Percentiles rank a stretch among this genome's conserved stretches.
Conservation (phyloP, 2,113 vertebrate genomes). For the Amia ocellicauda region DNA sequence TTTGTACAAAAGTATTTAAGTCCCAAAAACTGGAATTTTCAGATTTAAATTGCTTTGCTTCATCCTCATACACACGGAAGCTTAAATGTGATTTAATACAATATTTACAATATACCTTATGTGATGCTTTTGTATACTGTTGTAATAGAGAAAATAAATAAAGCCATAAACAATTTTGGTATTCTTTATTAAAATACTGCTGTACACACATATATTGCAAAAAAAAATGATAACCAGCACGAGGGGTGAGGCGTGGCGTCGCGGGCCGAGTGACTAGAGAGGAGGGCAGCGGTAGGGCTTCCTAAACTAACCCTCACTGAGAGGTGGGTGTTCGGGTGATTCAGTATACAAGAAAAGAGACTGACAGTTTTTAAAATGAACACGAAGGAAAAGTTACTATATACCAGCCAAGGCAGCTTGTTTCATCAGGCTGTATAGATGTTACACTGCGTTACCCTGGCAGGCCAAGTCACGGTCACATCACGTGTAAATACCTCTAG, state of each 20-base stretch:
- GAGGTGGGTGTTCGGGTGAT: not conserved
- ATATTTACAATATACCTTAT: no score
- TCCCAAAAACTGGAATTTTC: no score
- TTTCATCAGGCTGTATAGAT: no score
- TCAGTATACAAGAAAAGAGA: conserved; percentile 35
- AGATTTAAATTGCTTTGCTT: no score
- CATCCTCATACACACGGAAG: no score
- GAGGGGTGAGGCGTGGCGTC: conserved; percentile 48
- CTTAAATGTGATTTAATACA: no score
- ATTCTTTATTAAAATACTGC: conserved; percentile 99
- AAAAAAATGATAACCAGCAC: conserved; percentile 69
- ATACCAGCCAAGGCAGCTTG: no score
- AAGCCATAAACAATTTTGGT: conserved; percentile 67
- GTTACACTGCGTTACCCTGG: no score
- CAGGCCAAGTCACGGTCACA: no score
- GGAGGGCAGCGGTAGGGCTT: not conserved
- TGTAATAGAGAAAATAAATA: not conserved
- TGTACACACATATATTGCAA: conserved; percentile 97
- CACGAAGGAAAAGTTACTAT: no score
- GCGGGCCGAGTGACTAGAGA: conserved; percentile 11
- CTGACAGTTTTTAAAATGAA: conserved; percentile 9
- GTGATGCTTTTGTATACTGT: no score
- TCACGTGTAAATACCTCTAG: conserved; percentile 26
- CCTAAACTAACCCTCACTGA: not conserved
- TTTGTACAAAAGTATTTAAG: no score